Evolutionary conservation across 2,113 vertebrate species (phyloP).

Genomic region (Callopanchax toddi): DNA sequence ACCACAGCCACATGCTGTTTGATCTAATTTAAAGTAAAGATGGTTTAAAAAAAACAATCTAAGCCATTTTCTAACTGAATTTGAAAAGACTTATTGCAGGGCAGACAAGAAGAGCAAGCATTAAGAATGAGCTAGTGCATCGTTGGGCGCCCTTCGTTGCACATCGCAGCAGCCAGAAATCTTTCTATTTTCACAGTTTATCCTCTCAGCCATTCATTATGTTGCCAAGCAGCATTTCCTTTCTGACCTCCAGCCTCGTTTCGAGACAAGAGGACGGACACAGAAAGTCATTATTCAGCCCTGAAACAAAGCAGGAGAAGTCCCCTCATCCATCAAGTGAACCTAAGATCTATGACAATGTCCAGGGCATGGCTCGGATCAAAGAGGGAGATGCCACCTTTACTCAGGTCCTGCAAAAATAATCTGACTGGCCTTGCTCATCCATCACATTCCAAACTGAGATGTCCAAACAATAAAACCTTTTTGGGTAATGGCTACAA

Average conservation of each 20-base stretch:
- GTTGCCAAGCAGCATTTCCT: constrained; percentile 56
- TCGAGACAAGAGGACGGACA: constrained; percentile 46
- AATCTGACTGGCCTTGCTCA: constrained; percentile 44
- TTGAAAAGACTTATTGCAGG: constrained; percentile 15
- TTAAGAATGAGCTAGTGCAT: constrained; percentile 31
- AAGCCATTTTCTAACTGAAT: constrained; percentile 15
- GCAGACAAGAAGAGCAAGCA: constrained; percentile 11
- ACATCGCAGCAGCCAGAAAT: constrained; percentile 25
- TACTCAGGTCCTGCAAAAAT: constrained; percentile 44
- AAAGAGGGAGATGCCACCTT: constrained; percentile 44
- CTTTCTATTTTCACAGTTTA: constrained; percentile 41
- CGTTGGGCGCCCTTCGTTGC: constrained; percentile 18
- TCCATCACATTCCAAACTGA: constrained; percentile 63
- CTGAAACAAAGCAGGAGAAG: constrained; percentile 62
- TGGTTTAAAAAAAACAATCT: constrained; percentile 8
- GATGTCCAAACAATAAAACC: constrained; percentile 68
- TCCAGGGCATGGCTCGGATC: constrained; percentile 50
- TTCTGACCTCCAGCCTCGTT: constrained; percentile 63
- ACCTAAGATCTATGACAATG: constrained; percentile 65
- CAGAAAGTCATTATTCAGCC: constrained; percentile 61
- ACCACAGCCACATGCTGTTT: constrained; percentile 10
- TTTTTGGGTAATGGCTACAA: constrained; percentile 66
- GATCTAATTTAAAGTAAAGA: constrained; percentile 4
- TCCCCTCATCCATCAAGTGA: constrained; percentile 70
- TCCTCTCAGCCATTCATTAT: constrained; percentile 57